Percentiles rank a stretch among this genome's conserved stretches.
phyloP scores from a whole-genome alignment of 2,888 invertebrate genomes.

The Bimastos eiseni region DNA sequence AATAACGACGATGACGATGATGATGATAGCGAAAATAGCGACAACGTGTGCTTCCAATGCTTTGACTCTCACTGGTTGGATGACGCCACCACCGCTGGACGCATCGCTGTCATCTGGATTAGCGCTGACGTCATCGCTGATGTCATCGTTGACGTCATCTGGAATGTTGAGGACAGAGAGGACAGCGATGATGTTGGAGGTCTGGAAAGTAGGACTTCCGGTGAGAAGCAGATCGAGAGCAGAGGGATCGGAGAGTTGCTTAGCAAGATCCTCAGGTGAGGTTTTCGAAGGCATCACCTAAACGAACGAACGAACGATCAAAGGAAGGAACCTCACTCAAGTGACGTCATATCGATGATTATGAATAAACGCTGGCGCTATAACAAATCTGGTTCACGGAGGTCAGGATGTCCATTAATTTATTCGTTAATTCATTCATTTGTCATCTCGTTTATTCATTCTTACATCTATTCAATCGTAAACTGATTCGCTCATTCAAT shows the following conservation, averaged over 20 bases:
- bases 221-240: not conserved
- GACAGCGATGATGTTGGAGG: not conserved
- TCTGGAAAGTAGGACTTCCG: not conserved
- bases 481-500: too few species aligned
- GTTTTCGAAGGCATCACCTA: not conserved
- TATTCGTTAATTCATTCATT: too few species aligned
- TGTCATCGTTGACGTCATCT: not conserved
- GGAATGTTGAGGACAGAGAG: not conserved
- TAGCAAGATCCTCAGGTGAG: not conserved
- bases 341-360: not conserved
- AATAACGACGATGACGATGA: not conserved
- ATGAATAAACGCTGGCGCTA: not conserved
- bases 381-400: not conserved
- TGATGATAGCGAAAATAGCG: not conserved
- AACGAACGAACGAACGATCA: not conserved
- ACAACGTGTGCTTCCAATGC: not conserved
- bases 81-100: not conserved
- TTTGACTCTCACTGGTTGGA: not conserved
- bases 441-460: too few species aligned
- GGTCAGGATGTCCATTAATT: too few species aligned
- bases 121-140: not conserved
- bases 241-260: not conserved
- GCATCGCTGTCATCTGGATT: not conserved
- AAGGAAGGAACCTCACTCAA: not conserved
- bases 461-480: too few species aligned